Percentiles rank a stretch among this genome's conserved stretches.
Evolutionary conservation across 2,797 vertebrate genomes (phyloP).

Genomic region (Menidia menidia): DNA sequence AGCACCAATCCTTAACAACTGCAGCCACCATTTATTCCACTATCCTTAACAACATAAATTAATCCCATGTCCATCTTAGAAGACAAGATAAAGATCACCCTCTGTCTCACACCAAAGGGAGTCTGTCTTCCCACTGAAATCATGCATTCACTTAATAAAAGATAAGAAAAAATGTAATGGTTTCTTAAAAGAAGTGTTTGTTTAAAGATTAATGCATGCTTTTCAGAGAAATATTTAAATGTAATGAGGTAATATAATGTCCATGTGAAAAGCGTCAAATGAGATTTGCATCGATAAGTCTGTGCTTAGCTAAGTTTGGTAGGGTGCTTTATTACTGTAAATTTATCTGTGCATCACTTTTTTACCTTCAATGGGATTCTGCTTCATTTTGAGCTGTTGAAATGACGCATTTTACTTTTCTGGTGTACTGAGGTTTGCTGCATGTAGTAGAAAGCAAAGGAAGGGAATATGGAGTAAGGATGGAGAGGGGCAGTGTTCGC

Average conservation of each 20-base stretch:
- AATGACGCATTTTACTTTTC: background rate
- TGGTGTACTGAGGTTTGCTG: slow-evolving; percentile 37
- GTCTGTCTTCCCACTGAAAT: slow-evolving; percentile 51
- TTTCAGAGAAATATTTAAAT: slow-evolving; percentile 29
- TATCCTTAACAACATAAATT: slow-evolving; percentile 65
- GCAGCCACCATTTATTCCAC: slow-evolving; percentile 24
- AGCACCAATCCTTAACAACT: slow-evolving; percentile 26
- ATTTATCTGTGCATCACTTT: slow-evolving; percentile 23
- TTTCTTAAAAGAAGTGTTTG: slow-evolving; percentile 44
- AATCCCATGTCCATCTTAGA: slow-evolving; percentile 65
- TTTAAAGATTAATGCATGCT: slow-evolving; percentile 40
- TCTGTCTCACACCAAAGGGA: slow-evolving; percentile 46
- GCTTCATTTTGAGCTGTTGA: background rate
- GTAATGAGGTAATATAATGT: slow-evolving; percentile 18
- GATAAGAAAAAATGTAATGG: slow-evolving; percentile 64
- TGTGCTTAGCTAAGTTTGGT: slow-evolving; percentile 31
- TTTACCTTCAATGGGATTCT: background rate
- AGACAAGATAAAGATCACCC: slow-evolving; percentile 72
- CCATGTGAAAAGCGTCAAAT: slow-evolving; percentile 32
- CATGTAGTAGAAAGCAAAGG: slow-evolving; percentile 9
- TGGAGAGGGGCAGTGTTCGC: slow-evolving; percentile 40
- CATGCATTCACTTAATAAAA: slow-evolving; percentile 23
- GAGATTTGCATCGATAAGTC: slow-evolving; percentile 46
- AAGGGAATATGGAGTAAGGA: background rate
- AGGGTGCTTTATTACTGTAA: slow-evolving; percentile 36